These are phyloP conservation scores for Menidia beryllina DNA, from an alignment of 2,113 vertebrate species.

Conservation along the genomic window DNA sequence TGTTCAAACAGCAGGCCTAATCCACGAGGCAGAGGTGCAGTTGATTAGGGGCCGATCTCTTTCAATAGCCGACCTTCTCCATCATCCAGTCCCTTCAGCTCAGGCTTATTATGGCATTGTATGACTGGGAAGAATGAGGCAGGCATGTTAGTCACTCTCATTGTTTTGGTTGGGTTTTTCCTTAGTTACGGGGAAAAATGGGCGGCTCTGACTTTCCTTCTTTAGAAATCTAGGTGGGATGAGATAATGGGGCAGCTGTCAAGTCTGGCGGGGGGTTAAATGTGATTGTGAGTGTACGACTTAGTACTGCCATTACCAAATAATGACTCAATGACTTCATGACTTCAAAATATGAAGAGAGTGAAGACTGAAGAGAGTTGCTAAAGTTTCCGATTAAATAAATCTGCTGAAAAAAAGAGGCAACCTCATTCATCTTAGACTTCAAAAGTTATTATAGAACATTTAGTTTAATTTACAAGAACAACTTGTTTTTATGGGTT, in stretches of 20 bases:
- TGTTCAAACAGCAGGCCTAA: constrained; percentile 48
- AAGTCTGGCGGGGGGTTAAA: constrained; percentile 27
- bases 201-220: constrained; percentile 63
- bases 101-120: constrained; percentile 32
- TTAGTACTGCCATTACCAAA: neutral
- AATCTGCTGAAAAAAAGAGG: too few relatives aligned
- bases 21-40: constrained; percentile 53
- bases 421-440: too few relatives aligned
- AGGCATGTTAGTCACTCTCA: constrained; percentile 57
- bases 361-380: too few relatives aligned
- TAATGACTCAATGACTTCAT: constrained; percentile 2
- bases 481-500: too few relatives aligned
- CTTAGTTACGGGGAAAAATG: constrained; percentile 54
- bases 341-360: neutral
- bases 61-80: constrained; percentile 38
- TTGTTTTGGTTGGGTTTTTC: constrained; percentile 70
- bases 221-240: constrained; percentile 32
- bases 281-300: constrained; percentile 25
- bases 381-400: too few relatives aligned
- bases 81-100: constrained; percentile 24
- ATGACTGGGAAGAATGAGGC: constrained; percentile 46
- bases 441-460: too few relatives aligned
- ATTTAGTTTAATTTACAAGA: too few relatives aligned
- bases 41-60: constrained; percentile 44
- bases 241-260: constrained; percentile 61